These are phyloP conservation scores for Cerastis rubricosa DNA, from an alignment of 2,888 invertebrate species.

Conservation along the genomic window DNA sequence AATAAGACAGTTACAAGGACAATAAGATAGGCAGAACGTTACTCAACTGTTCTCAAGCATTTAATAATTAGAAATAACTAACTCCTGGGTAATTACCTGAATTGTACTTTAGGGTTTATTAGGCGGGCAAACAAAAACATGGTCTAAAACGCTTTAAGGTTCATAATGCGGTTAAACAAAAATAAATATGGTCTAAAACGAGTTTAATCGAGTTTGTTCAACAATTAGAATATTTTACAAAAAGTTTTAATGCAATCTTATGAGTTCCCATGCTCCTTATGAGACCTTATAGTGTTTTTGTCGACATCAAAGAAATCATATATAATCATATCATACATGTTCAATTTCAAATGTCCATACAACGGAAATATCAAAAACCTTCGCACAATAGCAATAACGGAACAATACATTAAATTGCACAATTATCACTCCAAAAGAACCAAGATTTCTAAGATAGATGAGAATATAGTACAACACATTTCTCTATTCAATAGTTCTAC, in stretches of 20 bases:
- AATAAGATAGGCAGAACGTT: too few relatives aligned
- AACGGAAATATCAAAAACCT: not conserved
- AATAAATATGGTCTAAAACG: too few relatives aligned
- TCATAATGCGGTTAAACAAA: too few relatives aligned
- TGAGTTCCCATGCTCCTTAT: not conserved
- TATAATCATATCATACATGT: not conserved
- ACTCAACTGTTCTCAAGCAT: too few relatives aligned
- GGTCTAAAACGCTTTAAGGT: too few relatives aligned
- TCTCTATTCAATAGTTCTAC: not conserved
- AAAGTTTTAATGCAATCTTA: not conserved
- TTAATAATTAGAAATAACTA: too few relatives aligned
- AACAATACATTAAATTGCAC: not conserved
- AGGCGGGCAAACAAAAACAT: too few relatives aligned
- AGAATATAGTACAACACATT: not conserved
- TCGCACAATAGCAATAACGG: not conserved
- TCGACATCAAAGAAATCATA: not conserved
- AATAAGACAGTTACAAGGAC: too few relatives aligned
- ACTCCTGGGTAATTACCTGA: too few relatives aligned
- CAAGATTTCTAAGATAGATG: not conserved
- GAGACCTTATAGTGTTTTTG: not conserved
- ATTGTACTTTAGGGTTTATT: too few relatives aligned
- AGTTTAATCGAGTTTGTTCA: too few relatives aligned
- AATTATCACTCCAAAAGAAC: not conserved
- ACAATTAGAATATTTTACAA: too few relatives aligned
- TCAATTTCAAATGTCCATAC: not conserved